Evolutionary conservation across 2,113 vertebrate species (phyloP), one percentile per base, ranked within the genome.

Genomic region (Mirounga angustirostris): DNA sequence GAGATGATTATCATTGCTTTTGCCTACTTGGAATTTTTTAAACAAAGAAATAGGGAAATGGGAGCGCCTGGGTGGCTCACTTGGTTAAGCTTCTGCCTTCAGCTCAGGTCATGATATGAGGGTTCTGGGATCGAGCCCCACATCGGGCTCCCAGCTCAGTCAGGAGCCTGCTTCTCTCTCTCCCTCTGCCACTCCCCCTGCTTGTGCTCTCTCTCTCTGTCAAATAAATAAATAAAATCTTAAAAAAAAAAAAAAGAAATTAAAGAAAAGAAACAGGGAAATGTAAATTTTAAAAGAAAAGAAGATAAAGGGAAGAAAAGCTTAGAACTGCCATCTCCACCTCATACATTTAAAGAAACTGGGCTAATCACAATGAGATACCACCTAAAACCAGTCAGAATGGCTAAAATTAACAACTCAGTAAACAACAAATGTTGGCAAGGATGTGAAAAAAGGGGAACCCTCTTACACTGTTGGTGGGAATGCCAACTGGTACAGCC

Each of bases 261-360:
- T 8, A 59, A 33, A 83, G 73, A 56, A 61, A 89, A 94, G n/a
- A 5, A 71, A 94, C 46, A 93, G 63, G 46, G n/a, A 93, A 94
- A 59, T 74, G 76, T 79, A 54, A 54, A 90, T 87, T 89, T 88
- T 69, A 63, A 82, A n/a, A 80, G 56, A 85, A 95, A 91, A 92
- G 2, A 59, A 58, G 21, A 87, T 76, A 13, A 52, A 73, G 24
- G 8, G n/a, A 6, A 1, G 2, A 56, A 46, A 63, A 92, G 16
- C 16, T 90, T 92, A 94, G 10, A 95, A 91, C 1, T 91, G 21
- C 9, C 73, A 89, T 5, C 89, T 21, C 24, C 33, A 58, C 22
- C 21, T 87, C 69, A 76, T 71, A 83, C 30, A 88, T 65, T 91
- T 61, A 73, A 90, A 93, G 22, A 91, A 59, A 93, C 15, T 54